Evolutionary conservation across 2,113 vertebrate species (phyloP).

Genomic region (Aegotheles bennettii): DNA sequence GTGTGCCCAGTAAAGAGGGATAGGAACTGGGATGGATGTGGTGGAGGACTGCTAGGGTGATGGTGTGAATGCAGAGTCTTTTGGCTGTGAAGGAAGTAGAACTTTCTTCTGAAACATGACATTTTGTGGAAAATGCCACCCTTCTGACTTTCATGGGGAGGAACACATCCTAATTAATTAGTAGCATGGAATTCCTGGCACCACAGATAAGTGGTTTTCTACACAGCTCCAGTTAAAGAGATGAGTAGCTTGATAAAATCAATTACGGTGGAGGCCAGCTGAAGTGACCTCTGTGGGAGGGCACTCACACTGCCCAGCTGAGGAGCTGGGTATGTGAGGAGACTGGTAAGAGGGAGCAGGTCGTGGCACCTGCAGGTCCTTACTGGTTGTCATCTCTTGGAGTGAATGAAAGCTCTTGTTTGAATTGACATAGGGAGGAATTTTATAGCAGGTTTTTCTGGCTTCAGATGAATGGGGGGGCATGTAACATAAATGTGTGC

Average conservation of each 20-base stretch:
- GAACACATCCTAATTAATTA: rapidly evolving
- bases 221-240: too few species aligned
- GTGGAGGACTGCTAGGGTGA: background rate
- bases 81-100: background rate
- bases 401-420: rapidly evolving
- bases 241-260: background rate
- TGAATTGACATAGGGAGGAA: rapidly evolving
- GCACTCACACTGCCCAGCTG: rapidly evolving
- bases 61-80: background rate
- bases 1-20: background rate
- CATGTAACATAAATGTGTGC: background rate
- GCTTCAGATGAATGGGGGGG: background rate
- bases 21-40: rapidly evolving
- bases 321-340: background rate
- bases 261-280: rapidly evolving
- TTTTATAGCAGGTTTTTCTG: background rate
- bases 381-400: rapidly evolving
- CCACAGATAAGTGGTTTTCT: background rate
- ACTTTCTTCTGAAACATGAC: too few species aligned
- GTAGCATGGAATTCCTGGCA: background rate
- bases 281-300: rapidly evolving
- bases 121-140: too few species aligned
- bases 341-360: background rate
- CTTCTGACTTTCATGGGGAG: too few species aligned
- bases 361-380: background rate